Evolutionary conservation across 2,113 vertebrate genomes (phyloP), one percentile per base, ranked within the genome.

Genomic region (Leucopsar rothschildi): DNA sequence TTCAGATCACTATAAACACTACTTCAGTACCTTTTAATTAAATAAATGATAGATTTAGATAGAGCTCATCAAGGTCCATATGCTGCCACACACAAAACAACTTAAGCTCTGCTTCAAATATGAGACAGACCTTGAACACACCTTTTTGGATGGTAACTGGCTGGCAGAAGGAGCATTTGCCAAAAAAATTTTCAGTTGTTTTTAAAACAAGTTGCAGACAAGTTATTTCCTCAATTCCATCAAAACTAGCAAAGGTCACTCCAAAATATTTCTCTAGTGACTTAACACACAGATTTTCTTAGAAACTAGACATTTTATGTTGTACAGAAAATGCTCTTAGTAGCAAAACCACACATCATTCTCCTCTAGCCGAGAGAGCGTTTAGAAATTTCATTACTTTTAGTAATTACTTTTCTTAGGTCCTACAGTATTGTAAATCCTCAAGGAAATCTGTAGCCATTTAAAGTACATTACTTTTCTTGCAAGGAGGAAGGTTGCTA

Each of bases 321-420:
- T 40, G 37, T 21, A 88, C 19, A 49, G 66, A 83, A 93, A 79
- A 64, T n/a, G 77, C 35, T 78, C 72, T 69, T 63, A 80, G 81
- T 59, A 73, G 22, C 25, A 91, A 83, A 88, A 94, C 40, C 9
- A 66, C 16, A 53, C 11, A 40, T 35, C 8, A 35, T 63, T 83
- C 60, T 68, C 31, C 19, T 63, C 29, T 31, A 57, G 15, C 12
- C 45, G 56, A 90, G 27, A 81, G 8, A 76, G 50, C 35, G 94
- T 56, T 88, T n/a, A 93, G 64, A 92, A 88, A 83, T 31, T 56
- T 61, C 76, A 50, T 35, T 90, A 89, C 83, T 93, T 94, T 47
- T 78, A 87, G 42, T 81, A 56, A 66, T 57, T 59, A 49, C 44
- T 73, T 91, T 76, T 75, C 82, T 66, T 60, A 90, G 61, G 44